Percentiles rank a stretch among this genome's conserved stretches.
Evolutionary conservation across 2,797 vertebrate species (phyloP).

Genomic region (Poliocrania exsul): DNA sequence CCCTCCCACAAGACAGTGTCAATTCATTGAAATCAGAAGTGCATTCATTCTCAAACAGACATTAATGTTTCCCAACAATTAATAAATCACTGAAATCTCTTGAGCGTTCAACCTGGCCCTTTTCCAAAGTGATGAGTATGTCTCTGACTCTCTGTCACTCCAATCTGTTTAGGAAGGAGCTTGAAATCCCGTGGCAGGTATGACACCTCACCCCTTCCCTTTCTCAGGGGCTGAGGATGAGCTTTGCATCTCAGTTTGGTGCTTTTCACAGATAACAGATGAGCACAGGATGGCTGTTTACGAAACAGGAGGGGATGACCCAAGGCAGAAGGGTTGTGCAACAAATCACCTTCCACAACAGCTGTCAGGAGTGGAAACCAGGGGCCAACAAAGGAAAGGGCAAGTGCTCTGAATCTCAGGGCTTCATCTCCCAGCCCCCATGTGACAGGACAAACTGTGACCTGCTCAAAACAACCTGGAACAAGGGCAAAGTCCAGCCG

Average conservation of each 20-base stretch:
- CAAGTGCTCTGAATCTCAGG: not conserved
- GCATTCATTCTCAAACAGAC: not conserved
- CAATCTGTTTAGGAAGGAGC: not conserved
- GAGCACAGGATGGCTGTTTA: not conserved
- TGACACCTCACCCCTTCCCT: not conserved
- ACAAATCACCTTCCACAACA: not conserved
- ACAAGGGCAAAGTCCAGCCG: not conserved
- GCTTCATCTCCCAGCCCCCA: not conserved
- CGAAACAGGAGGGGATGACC: not conserved
- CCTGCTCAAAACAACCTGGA: not conserved
- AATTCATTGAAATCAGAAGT: not conserved
- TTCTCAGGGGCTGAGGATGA: not conserved
- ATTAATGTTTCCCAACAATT: not conserved
- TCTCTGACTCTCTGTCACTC: not conserved
- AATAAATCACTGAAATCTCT: not conserved
- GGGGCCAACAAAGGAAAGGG: not conserved
- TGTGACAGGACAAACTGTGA: not conserved
- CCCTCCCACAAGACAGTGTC: not conserved
- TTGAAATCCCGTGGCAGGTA: not conserved
- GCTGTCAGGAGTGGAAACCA: not conserved
- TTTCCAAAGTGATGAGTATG: constrained; percentile 8
- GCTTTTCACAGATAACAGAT: not conserved
- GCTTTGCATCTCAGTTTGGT: constrained; percentile 29
- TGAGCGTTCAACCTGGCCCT: not conserved
- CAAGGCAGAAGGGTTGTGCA: not conserved